These are phyloP conservation scores for Euglossa dilemma DNA, from an alignment of 1,140 invertebrate genomes.

Conservation along the genomic window DNA sequence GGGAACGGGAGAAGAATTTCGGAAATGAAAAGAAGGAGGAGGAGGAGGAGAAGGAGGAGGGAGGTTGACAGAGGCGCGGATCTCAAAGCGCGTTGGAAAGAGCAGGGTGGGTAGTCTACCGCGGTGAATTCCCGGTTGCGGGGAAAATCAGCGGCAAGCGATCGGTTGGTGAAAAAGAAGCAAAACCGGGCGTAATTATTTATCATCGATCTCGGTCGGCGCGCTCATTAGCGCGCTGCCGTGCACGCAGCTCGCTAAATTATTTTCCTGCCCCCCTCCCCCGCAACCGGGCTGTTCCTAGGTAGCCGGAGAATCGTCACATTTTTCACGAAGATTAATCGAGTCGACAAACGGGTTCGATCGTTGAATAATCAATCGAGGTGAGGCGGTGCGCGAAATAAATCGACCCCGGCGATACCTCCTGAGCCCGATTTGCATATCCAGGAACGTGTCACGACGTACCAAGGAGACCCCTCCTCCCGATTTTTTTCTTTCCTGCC, in stretches of 20 bases:
- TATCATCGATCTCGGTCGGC: slow-evolving; percentile 54
- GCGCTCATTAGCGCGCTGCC: slow-evolving; percentile 47
- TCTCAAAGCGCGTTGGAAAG: background rate
- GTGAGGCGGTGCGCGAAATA: slow-evolving; percentile 47
- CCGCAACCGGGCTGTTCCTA: background rate
- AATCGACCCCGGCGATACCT: slow-evolving; percentile 57
- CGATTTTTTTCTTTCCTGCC: background rate
- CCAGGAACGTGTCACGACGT: slow-evolving; percentile 57
- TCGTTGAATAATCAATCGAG: slow-evolving; percentile 64
- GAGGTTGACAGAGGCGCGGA: no score
- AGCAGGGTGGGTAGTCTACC: background rate
- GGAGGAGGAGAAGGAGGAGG: no score
- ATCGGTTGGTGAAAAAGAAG: background rate
- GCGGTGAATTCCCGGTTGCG: background rate
- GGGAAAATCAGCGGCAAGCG: background rate
- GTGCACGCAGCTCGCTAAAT: slow-evolving; percentile 45
- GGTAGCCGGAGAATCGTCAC: slow-evolving; percentile 53
- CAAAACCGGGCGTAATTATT: slow-evolving; percentile 52
- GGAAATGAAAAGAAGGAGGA: no score
- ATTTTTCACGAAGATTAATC: slow-evolving; percentile 66
- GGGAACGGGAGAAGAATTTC: no score
- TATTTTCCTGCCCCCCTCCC: slow-evolving; percentile 38
- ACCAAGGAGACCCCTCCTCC: slow-evolving; percentile 7
- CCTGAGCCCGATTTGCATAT: slow-evolving; percentile 72
- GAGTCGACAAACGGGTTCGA: slow-evolving; percentile 67